A percentile compares a stretch with the other conserved stretches of the same genome.
Conservation (phyloP, 2,113 vertebrate species). For the Tupaia chinensis region DNA sequence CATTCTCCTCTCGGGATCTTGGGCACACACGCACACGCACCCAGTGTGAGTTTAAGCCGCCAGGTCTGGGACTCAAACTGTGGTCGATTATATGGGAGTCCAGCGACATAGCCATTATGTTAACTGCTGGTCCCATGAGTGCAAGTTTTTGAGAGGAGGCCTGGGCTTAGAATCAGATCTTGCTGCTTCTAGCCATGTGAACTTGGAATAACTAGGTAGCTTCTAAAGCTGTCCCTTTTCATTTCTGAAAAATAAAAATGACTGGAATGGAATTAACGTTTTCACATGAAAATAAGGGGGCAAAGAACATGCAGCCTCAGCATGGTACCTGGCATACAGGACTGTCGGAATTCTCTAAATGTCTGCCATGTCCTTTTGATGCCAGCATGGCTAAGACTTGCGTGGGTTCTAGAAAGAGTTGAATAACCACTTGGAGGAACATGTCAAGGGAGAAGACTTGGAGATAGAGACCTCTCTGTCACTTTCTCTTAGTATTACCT, state of each 20-base stretch:
- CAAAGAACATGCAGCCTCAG: background rate
- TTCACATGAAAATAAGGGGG: background rate
- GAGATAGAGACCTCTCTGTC: background rate
- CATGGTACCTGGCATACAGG: background rate
- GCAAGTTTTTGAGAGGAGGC: fast-evolving
- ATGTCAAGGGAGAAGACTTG: background rate
- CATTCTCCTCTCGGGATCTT: no score
- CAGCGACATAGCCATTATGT: no score
- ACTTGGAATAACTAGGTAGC: background rate
- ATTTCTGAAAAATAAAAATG: background rate
- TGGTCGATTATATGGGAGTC: no score
- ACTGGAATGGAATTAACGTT: background rate
- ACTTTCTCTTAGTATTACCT: background rate
- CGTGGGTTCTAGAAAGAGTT: background rate
- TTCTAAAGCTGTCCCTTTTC: background rate
- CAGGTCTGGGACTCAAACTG: no score
- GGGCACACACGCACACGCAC: no score
- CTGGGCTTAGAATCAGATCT: background rate
- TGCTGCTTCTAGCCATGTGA: background rate
- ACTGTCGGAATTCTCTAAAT: background rate
- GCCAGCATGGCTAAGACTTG: background rate
- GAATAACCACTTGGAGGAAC: no score
- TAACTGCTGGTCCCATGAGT: background rate
- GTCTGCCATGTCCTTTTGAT: background rate
- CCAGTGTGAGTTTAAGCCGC: no score